Evolutionary conservation across 2,888 invertebrate species (phyloP), one percentile per base, ranked within the genome.

Genomic region (Colletes collaris): DNA sequence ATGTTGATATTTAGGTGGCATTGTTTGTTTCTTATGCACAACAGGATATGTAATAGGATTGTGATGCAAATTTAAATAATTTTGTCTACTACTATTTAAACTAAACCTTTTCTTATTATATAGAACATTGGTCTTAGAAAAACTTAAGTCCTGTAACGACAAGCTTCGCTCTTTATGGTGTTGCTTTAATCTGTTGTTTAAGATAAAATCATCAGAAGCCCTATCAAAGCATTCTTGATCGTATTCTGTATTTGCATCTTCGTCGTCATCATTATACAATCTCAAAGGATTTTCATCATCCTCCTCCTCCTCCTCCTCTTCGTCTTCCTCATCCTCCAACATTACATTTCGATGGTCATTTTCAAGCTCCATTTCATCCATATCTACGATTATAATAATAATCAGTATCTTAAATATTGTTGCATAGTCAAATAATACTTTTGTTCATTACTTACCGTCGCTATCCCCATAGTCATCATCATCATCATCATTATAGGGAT

Each of bases 101-200:
- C 88, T 86, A 19, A 82, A 44, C 27, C 81, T 75, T 6, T 79
- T 86, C 37, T 62, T 79, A 16, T 46, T 64, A 27, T 63, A 70
- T 3, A 13, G 46, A 37, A n/a, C 2, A 70, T 71, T 74, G 10
- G 69, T 73, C 11, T 78, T 82, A 19, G 79, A 83, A 13, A 62
- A 69, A 70, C 73, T 89, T 35, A 93, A 77, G 79, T 93, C 92
- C 82, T 92, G 91, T n/a, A 92, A 83, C 40, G 92, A 93, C 56
- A 88, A 79, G 79, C 92, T 92, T 19, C 90, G 89, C 74, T 90
- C 88, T 81, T 89, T 90, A 27, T 86, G 79, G 11, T 55, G 64
- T 7, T 58, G 76, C 13, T 82, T 79, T 4, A 84, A 58, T 83
- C 71, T 84, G 56, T 37, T 86, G 69, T 68, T 89, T 68, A 71